Evolutionary conservation across 37 sponge, comb jelly and placozoan genomes (phyloP).

Genomic region (Chondrilla cf. caribensis): DNA sequence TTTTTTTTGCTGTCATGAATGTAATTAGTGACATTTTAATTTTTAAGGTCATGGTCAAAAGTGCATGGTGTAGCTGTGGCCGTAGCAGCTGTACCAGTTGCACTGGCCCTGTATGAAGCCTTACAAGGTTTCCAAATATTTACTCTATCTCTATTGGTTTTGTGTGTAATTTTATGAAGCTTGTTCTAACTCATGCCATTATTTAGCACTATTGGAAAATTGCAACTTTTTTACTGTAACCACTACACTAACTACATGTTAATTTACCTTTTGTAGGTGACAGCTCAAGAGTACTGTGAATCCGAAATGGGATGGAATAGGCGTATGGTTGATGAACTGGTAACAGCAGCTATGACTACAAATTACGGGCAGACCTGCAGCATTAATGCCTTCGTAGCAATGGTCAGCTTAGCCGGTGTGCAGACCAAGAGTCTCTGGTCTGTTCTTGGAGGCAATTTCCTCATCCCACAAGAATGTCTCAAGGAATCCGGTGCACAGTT

Average conservation of each 20-base stretch:
- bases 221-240: no score
- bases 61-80: no score
- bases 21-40: no score
- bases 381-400: constrained; percentile 56
- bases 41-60: no score
- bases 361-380: constrained; percentile 75
- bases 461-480: constrained; percentile 54
- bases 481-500: constrained; percentile 55
- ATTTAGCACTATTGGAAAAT: no score
- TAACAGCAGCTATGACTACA: constrained; percentile 50
- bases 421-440: constrained; percentile 68
- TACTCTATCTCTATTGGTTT: no score
- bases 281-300: constrained; percentile 47
- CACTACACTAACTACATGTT: not conserved
- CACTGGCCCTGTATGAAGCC: no score
- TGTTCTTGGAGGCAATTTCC: constrained; percentile 76
- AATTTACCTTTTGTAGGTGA: constrained; percentile 17
- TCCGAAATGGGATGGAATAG: constrained; percentile 24
- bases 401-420: constrained; percentile 79
- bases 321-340: constrained; percentile 56
- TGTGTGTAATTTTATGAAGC: no score
- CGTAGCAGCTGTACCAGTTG: no score
- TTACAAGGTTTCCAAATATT: no score
- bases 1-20: no score
- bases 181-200: no score